Percentiles rank a stretch among this genome's conserved stretches.
Conservation (phyloP, 2,888 invertebrate species). For the Helleia helle region DNA sequence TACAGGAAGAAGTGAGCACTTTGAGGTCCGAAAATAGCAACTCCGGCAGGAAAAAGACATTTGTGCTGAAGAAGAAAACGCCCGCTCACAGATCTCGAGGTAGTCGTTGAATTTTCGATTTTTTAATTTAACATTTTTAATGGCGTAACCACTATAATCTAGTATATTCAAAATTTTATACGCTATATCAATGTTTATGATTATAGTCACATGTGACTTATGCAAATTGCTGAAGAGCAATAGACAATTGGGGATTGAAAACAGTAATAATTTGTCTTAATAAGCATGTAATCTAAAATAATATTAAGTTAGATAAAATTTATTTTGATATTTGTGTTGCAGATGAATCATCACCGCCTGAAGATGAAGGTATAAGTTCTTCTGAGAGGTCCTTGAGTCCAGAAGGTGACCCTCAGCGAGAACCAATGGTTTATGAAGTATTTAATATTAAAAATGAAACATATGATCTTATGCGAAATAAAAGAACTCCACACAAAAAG, state of each 20-base stretch:
- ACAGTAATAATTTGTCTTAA: too few relatives aligned
- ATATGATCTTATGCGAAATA: conserved; percentile 60
- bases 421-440: conserved; percentile 76
- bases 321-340: conserved; percentile 33
- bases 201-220: too few relatives aligned
- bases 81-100: conserved; percentile 59
- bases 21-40: conserved; percentile 70
- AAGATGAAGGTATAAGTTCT: conserved; percentile 92
- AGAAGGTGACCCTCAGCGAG: conserved; percentile 76
- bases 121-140: background rate
- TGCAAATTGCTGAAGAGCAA: too few relatives aligned
- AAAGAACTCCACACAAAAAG: conserved; percentile 54
- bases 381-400: conserved; percentile 87
- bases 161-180: too few relatives aligned
- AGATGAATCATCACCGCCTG: conserved; percentile 83
- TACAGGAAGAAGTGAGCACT: conserved; percentile 81
- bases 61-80: conserved; percentile 67
- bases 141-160: too few relatives aligned
- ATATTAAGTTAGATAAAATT: too few relatives aligned
- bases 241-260: too few relatives aligned
- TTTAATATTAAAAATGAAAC: conserved; percentile 75
- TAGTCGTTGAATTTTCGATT: conserved; percentile 21
- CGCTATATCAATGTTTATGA: too few relatives aligned
- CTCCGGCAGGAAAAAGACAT: conserved; percentile 59
- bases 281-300: too few relatives aligned